Evolutionary conservation across 2,797 vertebrate species (phyloP), one percentile per base, ranked within the genome.

Genomic region (Acanthopagrus latus): DNA sequence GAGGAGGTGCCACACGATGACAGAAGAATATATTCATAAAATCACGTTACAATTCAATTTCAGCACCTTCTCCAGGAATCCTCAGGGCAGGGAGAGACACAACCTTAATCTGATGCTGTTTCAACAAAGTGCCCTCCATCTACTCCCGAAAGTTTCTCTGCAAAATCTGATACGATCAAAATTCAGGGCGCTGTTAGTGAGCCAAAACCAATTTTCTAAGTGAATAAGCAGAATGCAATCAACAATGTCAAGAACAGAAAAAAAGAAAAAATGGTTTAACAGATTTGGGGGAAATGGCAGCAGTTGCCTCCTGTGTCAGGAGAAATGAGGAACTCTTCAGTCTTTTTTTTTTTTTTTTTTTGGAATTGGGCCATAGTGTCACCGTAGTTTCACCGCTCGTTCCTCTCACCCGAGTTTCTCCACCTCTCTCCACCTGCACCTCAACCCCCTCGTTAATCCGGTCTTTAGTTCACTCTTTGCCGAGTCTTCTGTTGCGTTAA

Each of bases 141-240:
- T 17, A 3, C 27, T 6, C 4, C 6, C n/a, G 18, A 58, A 56
- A 38, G 33, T 69, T 58, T 63, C 20, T 41, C 60, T 41, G 23
- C 5, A 25, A 60, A 51, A 27, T 50, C 23, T 23, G 17, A 76
- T 64, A 59, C 25, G 20, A 76, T 74, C 5, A 55, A 25, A 25
- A 68, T 63, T 67, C 18, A 46, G n/a, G 18, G 10, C 0, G 6
- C 21, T 57, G 50, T 60, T 20, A 27, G 57, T 3, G 17, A 69
- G 23, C 23, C 48, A 52, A 81, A 83, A 70, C 1, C 54, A 68
- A 72, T 80, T 85, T 76, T 41, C 60, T 29, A n/a, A 38, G 51
- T 1, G 9, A 84, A 64, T 67, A 47, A 76, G 21, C 55, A 50
- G 23, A 78, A 67, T 0, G 13, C 48, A 55, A 51, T 72, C 69